A percentile compares a stretch with the other conserved stretches of the same genome.
These are phyloP conservation scores for Leuciscus idus DNA, from an alignment of 2,113 vertebrate genomes.

Conservation along the genomic window DNA sequence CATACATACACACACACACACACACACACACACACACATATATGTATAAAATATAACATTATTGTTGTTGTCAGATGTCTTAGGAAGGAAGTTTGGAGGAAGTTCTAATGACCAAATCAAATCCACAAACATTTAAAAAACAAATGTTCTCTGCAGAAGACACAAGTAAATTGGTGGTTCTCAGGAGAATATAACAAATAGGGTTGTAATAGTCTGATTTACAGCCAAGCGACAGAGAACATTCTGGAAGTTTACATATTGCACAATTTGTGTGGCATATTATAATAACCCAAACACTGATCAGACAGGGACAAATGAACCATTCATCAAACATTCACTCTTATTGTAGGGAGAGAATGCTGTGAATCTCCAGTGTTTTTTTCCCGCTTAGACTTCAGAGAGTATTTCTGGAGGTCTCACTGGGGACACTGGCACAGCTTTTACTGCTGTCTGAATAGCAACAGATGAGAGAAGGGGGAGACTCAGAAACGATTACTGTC, in stretches of 20 bases:
- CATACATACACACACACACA: too few relatives aligned
- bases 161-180: background rate
- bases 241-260: background rate
- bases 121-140: background rate
- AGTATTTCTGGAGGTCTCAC: constrained; percentile 6
- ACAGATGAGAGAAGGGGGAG: constrained; percentile 27
- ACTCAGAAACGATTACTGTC: constrained; percentile 45
- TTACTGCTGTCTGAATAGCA: constrained; percentile 9
- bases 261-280: background rate
- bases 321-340: background rate
- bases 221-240: background rate
- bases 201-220: background rate
- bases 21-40: too few relatives aligned
- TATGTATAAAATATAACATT: too few relatives aligned
- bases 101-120: background rate
- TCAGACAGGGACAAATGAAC: background rate
- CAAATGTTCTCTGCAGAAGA: background rate
- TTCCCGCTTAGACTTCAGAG: background rate
- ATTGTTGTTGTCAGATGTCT: background rate
- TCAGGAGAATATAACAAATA: background rate
- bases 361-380: background rate
- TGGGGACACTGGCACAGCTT: constrained; percentile 7
- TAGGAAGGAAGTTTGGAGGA: background rate
- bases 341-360: background rate
- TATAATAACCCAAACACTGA: background rate